phyloP scores from a whole-genome alignment of 1,140 invertebrate genomes.

The Oreohelix idahoensis region DNA sequence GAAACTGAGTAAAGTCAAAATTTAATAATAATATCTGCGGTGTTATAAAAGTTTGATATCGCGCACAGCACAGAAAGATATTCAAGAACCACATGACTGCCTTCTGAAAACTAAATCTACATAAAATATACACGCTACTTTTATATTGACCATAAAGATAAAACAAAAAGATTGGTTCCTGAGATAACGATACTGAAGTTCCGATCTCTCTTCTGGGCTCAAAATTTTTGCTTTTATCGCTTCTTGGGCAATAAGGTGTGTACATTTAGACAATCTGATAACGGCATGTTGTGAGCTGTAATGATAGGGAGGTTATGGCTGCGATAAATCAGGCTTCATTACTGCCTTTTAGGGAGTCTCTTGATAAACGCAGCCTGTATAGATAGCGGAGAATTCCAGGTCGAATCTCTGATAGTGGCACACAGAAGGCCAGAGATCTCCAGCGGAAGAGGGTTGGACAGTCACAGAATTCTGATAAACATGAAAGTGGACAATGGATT shows the following conservation, averaged over 20 bases:
- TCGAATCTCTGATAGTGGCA: background rate
- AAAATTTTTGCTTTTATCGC: constrained; percentile 17
- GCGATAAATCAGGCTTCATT: constrained; percentile 27
- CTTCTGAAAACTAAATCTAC: background rate
- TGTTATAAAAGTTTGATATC: too few relatives aligned
- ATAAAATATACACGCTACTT: background rate
- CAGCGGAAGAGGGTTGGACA: background rate
- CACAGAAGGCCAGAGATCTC: background rate
- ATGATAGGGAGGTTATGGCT: constrained; percentile 19
- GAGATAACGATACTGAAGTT: background rate
- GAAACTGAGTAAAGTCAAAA: too few relatives aligned
- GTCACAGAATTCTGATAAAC: background rate
- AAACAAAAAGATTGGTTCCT: background rate
- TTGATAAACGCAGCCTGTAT: background rate
- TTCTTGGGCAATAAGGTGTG: constrained; percentile 7
- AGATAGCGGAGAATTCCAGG: constrained; percentile 18
- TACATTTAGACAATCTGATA: background rate
- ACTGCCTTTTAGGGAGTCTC: background rate
- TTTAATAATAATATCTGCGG: too few relatives aligned
- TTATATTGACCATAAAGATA: constrained; percentile 8
- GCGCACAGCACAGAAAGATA: too few relatives aligned
- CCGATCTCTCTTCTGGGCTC: background rate
- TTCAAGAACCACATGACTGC: too few relatives aligned
- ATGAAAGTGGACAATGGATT: background rate
- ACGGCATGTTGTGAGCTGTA: background rate